phyloP scores from a whole-genome alignment of 2,888 invertebrate genomes.

The Tiphia femorata region DNA sequence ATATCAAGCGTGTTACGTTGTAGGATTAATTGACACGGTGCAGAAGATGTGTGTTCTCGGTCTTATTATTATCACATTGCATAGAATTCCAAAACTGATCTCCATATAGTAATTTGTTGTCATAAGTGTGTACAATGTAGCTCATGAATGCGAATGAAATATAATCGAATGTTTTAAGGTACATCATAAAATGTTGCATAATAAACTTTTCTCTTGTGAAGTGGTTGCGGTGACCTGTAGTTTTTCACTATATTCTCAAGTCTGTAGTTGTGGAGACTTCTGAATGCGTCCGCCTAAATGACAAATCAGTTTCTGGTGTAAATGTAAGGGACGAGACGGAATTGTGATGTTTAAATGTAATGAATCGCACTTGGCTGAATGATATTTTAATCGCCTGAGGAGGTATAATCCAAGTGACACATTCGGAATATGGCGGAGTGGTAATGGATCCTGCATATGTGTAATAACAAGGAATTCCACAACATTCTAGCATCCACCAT shows the following conservation, averaged over 20 bases:
- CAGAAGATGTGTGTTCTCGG: no score
- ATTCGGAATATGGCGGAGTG: conserved; percentile 49
- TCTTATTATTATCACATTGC: no score
- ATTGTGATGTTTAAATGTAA: neutral
- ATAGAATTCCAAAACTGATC: no score
- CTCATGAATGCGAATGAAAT: no score
- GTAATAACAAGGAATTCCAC: conserved; percentile 47
- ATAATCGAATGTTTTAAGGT: no score
- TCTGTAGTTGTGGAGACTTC: conserved; percentile 70
- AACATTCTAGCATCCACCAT: conserved; percentile 45
- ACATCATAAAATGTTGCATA: conserved; percentile 57
- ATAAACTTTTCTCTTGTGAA: conserved; percentile 70
- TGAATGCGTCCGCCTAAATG: conserved; percentile 72
- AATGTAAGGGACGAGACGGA: neutral
- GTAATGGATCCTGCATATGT: conserved; percentile 56
- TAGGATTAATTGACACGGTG: no score
- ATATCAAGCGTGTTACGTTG: no score
- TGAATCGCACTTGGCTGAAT: conserved; percentile 41
- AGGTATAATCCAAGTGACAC: conserved; percentile 55
- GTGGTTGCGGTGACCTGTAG: conserved; percentile 71
- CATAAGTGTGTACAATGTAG: no score
- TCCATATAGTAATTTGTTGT: no score
- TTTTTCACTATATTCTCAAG: conserved; percentile 71
- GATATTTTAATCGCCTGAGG: conserved; percentile 51
- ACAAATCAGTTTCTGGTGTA: conserved; percentile 13